These are phyloP conservation scores for Nerophis ophidion DNA, from an alignment of 2,113 vertebrate species.

Conservation along the genomic window DNA sequence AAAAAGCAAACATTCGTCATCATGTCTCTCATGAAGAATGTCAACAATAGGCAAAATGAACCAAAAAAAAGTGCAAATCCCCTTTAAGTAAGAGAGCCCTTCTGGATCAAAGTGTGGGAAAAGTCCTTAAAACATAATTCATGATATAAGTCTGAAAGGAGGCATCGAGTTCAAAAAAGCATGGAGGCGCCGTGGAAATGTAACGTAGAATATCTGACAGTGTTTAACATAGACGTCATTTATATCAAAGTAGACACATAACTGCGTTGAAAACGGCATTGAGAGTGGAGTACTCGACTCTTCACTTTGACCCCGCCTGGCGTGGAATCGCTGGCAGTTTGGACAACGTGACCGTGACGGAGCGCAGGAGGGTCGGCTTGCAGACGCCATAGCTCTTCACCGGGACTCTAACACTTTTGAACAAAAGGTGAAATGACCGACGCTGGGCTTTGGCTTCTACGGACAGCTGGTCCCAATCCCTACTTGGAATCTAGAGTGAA, in stretches of 20 bases:
- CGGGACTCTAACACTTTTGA: constrained; percentile 47
- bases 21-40: too few relatives aligned
- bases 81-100: constrained; percentile 16
- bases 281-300: constrained; percentile 31
- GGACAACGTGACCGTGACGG: constrained; percentile 42
- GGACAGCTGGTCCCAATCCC: constrained; percentile 62
- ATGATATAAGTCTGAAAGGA: constrained; percentile 32
- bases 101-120: constrained; percentile 19
- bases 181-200: background rate
- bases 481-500: constrained; percentile 43
- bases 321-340: constrained; percentile 42
- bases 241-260: too few relatives aligned
- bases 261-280: constrained; percentile 12
- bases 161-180: constrained; percentile 25
- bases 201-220: background rate
- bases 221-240: too few relatives aligned
- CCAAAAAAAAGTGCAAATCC: too few relatives aligned
- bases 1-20: too few relatives aligned
- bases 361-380: constrained; percentile 29
- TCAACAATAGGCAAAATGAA: too few relatives aligned
- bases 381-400: constrained; percentile 34
- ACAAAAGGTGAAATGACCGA: constrained; percentile 44
- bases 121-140: constrained; percentile 20
- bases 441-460: constrained; percentile 28
- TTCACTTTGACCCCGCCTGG: constrained; percentile 34